These are phyloP conservation scores for Paguma larvata DNA, from an alignment of 2,797 vertebrate species.

Conservation along the genomic window DNA sequence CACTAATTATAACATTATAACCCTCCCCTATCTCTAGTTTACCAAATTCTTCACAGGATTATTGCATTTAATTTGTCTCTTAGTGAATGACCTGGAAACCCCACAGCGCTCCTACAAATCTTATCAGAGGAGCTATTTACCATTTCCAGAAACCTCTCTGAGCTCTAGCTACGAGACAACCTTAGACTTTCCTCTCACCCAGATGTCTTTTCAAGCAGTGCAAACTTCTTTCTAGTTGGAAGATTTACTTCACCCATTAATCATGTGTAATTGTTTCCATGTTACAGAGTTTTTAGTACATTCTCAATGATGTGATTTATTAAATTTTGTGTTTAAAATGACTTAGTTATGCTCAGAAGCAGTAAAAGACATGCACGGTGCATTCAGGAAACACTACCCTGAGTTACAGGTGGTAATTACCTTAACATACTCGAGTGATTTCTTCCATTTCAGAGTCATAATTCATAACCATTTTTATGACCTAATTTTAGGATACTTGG, in stretches of 20 bases:
- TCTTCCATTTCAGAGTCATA: constrained; percentile 77
- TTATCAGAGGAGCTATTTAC: neutral
- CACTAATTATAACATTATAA: constrained; percentile 39
- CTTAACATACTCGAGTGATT: constrained; percentile 73
- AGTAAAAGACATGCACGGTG: constrained; percentile 68
- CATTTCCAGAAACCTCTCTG: neutral
- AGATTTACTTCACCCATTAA: constrained; percentile 79
- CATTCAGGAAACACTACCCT: constrained; percentile 76
- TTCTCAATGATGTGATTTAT: constrained; percentile 74
- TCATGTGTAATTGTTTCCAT: constrained; percentile 64
- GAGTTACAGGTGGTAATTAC: constrained; percentile 80
- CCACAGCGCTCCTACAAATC: neutral
- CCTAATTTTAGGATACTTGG: constrained; percentile 55
- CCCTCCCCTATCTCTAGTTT: neutral
- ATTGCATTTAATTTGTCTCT: constrained; percentile 57
- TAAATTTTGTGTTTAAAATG: constrained; percentile 83
- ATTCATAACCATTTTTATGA: constrained; percentile 73
- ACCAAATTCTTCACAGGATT: constrained; percentile 69
- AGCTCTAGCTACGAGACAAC: constrained; percentile 21
- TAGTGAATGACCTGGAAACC: constrained; percentile 18
- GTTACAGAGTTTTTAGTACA: constrained; percentile 62
- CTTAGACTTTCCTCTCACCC: neutral
- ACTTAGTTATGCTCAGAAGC: constrained; percentile 78
- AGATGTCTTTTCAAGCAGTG: constrained; percentile 64
- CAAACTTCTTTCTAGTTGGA: constrained; percentile 60